Percentiles rank a stretch among this genome's conserved stretches.
These are phyloP conservation scores for Diadromus collaris DNA, from an alignment of 2,888 invertebrate species.

Conservation along the genomic window DNA sequence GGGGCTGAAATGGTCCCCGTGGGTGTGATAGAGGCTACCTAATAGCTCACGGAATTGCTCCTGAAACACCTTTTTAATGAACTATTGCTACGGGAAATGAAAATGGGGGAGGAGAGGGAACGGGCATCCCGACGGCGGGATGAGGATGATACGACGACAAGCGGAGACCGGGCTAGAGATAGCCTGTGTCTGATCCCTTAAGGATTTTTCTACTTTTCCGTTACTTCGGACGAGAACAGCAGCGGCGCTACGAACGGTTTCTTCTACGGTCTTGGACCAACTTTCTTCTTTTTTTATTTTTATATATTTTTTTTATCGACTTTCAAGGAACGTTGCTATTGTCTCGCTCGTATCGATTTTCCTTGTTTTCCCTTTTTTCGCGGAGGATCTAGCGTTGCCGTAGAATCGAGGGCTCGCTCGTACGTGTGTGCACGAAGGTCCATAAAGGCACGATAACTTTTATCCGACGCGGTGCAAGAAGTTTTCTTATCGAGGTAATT, in stretches of 20 bases:
- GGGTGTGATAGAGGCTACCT: conserved; percentile 83
- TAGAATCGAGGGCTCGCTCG: conserved; percentile 15
- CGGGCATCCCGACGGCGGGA: no score
- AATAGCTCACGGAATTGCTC: conserved; percentile 87
- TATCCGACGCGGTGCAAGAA: conserved; percentile 53
- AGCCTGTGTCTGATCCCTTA: conserved; percentile 45
- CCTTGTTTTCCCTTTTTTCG: conserved; percentile 50
- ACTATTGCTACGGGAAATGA: conserved; percentile 83
- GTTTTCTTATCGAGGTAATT: conserved; percentile 66
- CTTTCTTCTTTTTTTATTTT: conserved; percentile 30
- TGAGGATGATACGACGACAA: conserved; percentile 51
- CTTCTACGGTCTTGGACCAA: conserved; percentile 17
- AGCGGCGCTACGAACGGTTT: not conserved
- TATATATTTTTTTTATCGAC: conserved; percentile 58
- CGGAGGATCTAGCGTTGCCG: conserved; percentile 34
- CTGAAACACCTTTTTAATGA: conserved; percentile 89
- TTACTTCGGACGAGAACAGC: conserved; percentile 31
- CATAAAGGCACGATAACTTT: conserved; percentile 61
- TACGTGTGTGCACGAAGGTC: conserved; percentile 23
- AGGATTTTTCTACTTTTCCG: conserved; percentile 52
- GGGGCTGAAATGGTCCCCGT: conserved; percentile 80
- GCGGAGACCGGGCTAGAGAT: conserved; percentile 39
- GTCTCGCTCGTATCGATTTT: conserved; percentile 11
- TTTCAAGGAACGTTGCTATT: conserved; percentile 32
- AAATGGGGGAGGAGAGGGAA: conserved; percentile 79